phyloP scores from a whole-genome alignment of 2,888 invertebrate species.

The Platycheirus rosarum region DNA sequence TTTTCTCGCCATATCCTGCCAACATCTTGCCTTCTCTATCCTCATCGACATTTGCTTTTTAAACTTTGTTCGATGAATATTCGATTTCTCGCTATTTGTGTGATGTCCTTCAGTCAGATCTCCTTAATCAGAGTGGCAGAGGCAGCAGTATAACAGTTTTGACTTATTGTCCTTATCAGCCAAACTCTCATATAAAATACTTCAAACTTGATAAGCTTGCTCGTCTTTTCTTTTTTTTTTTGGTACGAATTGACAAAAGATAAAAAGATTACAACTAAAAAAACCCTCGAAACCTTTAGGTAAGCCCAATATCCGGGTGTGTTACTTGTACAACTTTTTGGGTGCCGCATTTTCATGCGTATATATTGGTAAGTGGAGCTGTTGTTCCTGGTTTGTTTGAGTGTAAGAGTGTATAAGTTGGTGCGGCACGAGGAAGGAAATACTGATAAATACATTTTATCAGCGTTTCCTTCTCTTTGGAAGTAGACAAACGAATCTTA shows the following conservation, averaged over 20 bases:
- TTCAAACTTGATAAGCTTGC: conserved; percentile 47
- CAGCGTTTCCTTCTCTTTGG: conserved; percentile 23
- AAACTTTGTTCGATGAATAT: conserved; percentile 33
- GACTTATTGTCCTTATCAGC: conserved; percentile 50
- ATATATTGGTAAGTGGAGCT: too few relatives aligned
- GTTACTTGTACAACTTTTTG: conserved; percentile 33
- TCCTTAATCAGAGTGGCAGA: conserved; percentile 9
- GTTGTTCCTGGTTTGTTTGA: too few relatives aligned
- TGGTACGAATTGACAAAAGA: conserved; percentile 44
- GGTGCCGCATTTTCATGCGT: conserved; percentile 28
- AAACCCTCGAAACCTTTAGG: conserved; percentile 39
- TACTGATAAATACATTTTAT: conserved; percentile 58
- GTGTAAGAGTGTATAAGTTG: conserved; percentile 53
- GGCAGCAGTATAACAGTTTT: conserved; percentile 62
- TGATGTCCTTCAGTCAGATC: conserved; percentile 9
- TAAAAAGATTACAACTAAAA: conserved; percentile 36
- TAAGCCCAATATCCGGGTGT: conserved; percentile 58
- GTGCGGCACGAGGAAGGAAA: conserved; percentile 50
- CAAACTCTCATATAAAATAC: conserved; percentile 16
- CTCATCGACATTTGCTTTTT: conserved; percentile 20
- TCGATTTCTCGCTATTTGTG: conserved; percentile 27
- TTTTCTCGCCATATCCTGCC: conserved; percentile 18
- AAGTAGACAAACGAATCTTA: conserved; percentile 38
- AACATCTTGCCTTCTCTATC: conserved; percentile 17
- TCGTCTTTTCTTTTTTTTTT: too few relatives aligned